Conservation (phyloP, 2,888 invertebrate species). For the Drosophila macrospina region DNA sequence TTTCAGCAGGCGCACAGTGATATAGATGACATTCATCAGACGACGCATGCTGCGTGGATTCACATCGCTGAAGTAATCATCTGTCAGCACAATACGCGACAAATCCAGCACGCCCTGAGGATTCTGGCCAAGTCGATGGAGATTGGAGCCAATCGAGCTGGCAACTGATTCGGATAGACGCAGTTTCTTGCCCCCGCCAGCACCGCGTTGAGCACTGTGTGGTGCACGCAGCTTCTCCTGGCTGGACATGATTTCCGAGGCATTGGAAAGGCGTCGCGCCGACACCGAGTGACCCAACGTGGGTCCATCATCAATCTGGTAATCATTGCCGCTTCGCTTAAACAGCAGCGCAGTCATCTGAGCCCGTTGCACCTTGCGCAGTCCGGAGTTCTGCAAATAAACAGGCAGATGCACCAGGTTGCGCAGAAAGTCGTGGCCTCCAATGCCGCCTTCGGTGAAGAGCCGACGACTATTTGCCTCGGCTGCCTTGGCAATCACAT, state of each 20-base stretch:
- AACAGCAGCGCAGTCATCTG: constrained; percentile 90
- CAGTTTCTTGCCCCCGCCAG: constrained; percentile 89
- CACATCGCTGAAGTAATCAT: constrained; percentile 99
- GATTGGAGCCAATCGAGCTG: constrained; percentile 95
- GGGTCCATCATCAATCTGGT: constrained; percentile 83
- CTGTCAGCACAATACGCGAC: constrained; percentile 95
- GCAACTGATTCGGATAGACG: constrained; percentile 95
- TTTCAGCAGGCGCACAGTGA: constrained; percentile 97
- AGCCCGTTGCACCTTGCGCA: constrained; percentile 94
- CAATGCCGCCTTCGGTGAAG: constrained; percentile 94
- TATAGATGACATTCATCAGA: constrained; percentile 98
- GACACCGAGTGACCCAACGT: constrained; percentile 87
- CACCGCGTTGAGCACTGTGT: constrained; percentile 82
- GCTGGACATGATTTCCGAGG: constrained; percentile 93
- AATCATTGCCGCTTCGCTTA: constrained; percentile 83
- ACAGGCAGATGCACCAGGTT: constrained; percentile 99
- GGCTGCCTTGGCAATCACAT: constrained; percentile 98
- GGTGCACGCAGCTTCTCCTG: constrained; percentile 89
- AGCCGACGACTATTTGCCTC: constrained; percentile 94
- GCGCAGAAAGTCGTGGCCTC: constrained; percentile 96
- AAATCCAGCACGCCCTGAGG: constrained; percentile 86
- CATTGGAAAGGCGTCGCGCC: constrained; percentile 91
- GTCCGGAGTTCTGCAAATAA: constrained; percentile 98
- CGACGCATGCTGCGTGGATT: constrained; percentile 98
- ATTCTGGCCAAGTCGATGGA: constrained; percentile 91